A percentile compares a stretch with the other conserved stretches of the same genome.
phyloP scores from a whole-genome alignment of 1,140 invertebrate genomes.

The Pseudomyrmex dendroicus region DNA sequence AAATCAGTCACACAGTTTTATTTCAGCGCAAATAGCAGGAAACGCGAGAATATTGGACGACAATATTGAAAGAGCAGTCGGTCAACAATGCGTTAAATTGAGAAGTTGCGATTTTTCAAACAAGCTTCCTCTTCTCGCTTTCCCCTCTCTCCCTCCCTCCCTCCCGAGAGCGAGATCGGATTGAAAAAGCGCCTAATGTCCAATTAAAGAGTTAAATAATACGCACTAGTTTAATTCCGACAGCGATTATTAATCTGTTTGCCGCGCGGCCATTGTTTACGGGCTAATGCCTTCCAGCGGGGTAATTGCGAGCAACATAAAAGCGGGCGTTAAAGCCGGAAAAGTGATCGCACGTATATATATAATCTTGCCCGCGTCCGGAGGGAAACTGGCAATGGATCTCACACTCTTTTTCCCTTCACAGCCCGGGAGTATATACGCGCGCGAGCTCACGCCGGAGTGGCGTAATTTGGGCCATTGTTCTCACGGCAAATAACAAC shows the following conservation, averaged over 20 bases:
- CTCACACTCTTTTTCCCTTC: conserved; percentile 40
- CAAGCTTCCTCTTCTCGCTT: not conserved
- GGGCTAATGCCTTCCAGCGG: conserved; percentile 57
- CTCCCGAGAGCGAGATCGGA: conserved; percentile 4
- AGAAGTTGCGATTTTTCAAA: conserved; percentile 28
- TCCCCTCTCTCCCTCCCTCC: too few relatives aligned
- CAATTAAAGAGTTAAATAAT: conserved; percentile 53
- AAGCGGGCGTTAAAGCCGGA: conserved; percentile 58
- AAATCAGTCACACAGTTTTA: too few relatives aligned
- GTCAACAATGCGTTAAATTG: not conserved
- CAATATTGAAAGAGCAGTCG: too few relatives aligned
- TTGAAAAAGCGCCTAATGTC: conserved; percentile 23
- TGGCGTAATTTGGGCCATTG: conserved; percentile 72
- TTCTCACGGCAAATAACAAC: conserved; percentile 49
- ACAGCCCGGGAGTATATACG: conserved; percentile 14
- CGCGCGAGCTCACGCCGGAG: conserved; percentile 2
- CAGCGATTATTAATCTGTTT: conserved; percentile 57
- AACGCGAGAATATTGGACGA: too few relatives aligned
- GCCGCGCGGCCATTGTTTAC: conserved; percentile 54
- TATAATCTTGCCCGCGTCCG: conserved; percentile 48
- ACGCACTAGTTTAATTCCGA: conserved; percentile 49
- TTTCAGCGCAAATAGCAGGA: too few relatives aligned
- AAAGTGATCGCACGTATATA: conserved; percentile 57
- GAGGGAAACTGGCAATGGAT: conserved; percentile 56
- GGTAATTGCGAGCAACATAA: conserved; percentile 59